Percentiles rank a stretch among this genome's conserved stretches.
These are phyloP conservation scores for Telmatochromis brachygnathus DNA, from an alignment of 2,113 vertebrate genomes.

Conservation along the genomic window DNA sequence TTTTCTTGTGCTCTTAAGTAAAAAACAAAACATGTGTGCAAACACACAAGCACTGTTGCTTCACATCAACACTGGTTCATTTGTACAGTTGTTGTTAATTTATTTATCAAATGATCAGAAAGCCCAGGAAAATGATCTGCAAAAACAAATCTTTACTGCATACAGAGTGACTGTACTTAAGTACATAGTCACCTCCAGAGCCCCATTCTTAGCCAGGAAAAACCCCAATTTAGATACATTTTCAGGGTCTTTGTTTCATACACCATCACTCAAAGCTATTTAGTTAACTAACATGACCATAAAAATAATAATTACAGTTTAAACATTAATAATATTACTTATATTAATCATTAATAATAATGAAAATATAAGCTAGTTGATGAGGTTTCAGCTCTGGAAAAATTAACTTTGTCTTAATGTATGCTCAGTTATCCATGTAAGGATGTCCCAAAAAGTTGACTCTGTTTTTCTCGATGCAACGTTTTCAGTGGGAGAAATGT, in stretches of 20 bases:
- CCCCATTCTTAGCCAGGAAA: background rate
- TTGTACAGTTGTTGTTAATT: background rate
- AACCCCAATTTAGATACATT: background rate
- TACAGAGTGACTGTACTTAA: background rate
- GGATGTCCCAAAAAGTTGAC: background rate
- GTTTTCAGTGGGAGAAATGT: background rate
- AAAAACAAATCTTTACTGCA: background rate
- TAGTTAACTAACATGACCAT: background rate
- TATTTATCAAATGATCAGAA: background rate
- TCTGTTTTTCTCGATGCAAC: background rate
- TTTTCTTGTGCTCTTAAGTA: background rate
- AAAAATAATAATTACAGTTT: background rate
- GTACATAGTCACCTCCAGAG: background rate
- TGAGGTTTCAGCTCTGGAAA: background rate
- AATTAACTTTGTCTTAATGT: background rate
- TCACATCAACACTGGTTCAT: background rate
- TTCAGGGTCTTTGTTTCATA: background rate
- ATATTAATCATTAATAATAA: background rate
- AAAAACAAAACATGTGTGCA: background rate
- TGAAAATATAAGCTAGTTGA: background rate
- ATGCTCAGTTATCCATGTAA: background rate
- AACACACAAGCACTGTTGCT: background rate
- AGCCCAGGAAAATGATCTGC: background rate
- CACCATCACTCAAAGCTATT: background rate
- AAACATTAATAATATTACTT: background rate